These are phyloP conservation scores for Ceramica pisi DNA, from an alignment of 2,888 invertebrate species.

Conservation along the genomic window DNA sequence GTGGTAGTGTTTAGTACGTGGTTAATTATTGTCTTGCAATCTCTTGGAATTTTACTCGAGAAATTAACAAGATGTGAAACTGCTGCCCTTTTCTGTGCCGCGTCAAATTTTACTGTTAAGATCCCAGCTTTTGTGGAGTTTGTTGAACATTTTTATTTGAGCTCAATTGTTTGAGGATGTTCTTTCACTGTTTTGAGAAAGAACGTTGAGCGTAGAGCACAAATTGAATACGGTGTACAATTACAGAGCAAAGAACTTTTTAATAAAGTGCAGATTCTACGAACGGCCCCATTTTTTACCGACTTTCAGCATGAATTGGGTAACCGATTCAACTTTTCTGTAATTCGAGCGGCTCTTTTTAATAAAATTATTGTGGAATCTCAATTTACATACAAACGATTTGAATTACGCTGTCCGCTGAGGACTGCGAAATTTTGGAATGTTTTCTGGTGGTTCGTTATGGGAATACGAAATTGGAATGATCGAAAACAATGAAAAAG, in stretches of 20 bases:
- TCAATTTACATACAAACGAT: slow-evolving; percentile 52
- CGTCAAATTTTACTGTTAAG: slow-evolving; percentile 24
- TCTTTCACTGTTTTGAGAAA: slow-evolving; percentile 50
- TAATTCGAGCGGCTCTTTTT: slow-evolving; percentile 37
- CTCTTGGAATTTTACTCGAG: background rate
- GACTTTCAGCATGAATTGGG: slow-evolving; percentile 25
- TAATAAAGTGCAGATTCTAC: slow-evolving; percentile 48
- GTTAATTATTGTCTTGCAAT: no score
- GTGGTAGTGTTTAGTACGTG: no score
- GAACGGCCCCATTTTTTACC: slow-evolving; percentile 26
- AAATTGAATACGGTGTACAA: slow-evolving; percentile 41
- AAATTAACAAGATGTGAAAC: background rate
- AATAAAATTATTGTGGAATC: slow-evolving; percentile 44
- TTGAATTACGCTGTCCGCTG: slow-evolving; percentile 24
- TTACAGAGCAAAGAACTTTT: slow-evolving; percentile 35
- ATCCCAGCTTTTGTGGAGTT: slow-evolving; percentile 42
- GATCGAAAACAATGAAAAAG: background rate
- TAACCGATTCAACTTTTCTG: slow-evolving; percentile 38
- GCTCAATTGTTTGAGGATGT: slow-evolving; percentile 53
- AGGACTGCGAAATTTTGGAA: slow-evolving; percentile 16
- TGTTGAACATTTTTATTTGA: slow-evolving; percentile 59
- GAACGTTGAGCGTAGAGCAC: slow-evolving; percentile 21
- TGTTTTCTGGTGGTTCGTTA: slow-evolving; percentile 17
- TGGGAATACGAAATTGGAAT: slow-evolving; percentile 27
- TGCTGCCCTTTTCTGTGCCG: slow-evolving; percentile 4